Base-by-base conservation (phyloP, 2,113 vertebrate genomes). In the Phaethon lepturus region DNA sequence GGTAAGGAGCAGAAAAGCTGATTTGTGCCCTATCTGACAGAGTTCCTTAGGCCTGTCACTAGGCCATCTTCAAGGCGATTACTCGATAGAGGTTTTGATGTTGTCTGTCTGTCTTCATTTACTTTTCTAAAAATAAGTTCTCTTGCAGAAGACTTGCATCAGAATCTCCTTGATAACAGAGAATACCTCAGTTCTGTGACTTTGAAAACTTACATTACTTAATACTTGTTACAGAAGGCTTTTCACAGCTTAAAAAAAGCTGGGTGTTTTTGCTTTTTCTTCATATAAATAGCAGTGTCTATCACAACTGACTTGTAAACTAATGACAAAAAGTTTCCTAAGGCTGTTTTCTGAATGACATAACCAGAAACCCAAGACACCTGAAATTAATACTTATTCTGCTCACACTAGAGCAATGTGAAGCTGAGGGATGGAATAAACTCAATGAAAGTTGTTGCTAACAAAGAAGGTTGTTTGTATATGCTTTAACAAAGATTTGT, bases 31-130 rank as follows among this genome's bases (percentile, higher is more conserved):
- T 81, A 1, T 55, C 23, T 73, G 93, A 91, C 77, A 52, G 79
- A 66, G 83, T 83, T 89, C 88, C 86, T 93, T 63, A 78, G 78
- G 50, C 23, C 9, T 88, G 76, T 94, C 95, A 93, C 38, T 92
- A 58, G 94, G 91, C n/a, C 90, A 88, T 72, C 92, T 83, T 71
- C 60, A 94, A 97, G 68, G 64, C 19, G 78, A 94, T 97, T 97
- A 90, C 24, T 42, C 0, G 0, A 15, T 49, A 59, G 49, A 75
- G 67, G 59, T 84, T 47, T 92, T 85, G 60, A 42, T 93, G 52
- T 42, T 53, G n/a, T 44, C 83, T 82, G 38, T 69, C 49, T 77
- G 53, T n/a, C 72, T 91, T 40, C 22, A 2, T 58, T 85, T 35
- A 8, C 35, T 68, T 78, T 23, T 45, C 45, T 83, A 55, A 63